Conservation (phyloP, 2,888 invertebrate species). For the Tiphia femorata region DNA sequence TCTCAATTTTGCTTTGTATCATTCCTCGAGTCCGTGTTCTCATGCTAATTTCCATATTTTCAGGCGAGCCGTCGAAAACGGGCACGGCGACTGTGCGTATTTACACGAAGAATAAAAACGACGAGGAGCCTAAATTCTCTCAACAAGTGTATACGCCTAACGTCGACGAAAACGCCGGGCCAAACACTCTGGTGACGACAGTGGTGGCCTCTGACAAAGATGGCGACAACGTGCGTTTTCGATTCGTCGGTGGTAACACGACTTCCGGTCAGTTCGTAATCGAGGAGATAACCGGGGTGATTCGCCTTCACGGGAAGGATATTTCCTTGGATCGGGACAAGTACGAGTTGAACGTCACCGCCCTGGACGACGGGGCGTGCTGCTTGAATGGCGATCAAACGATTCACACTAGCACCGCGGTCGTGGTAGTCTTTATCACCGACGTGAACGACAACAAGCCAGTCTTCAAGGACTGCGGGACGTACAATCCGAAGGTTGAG, state of each 20-base stretch:
- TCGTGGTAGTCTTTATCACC: slow-evolving; percentile 95
- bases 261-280: slow-evolving; percentile 94
- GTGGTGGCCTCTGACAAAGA: slow-evolving; percentile 98
- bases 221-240: slow-evolving; percentile 95
- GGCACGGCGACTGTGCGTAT: slow-evolving; percentile 94
- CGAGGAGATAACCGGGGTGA: slow-evolving; percentile 95
- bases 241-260: slow-evolving; percentile 90
- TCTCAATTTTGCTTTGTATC: too few relatives aligned
- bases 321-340: slow-evolving; percentile 92
- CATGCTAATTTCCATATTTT: slow-evolving; percentile 3
- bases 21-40: too few relatives aligned
- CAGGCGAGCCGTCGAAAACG: slow-evolving; percentile 88
- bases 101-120: slow-evolving; percentile 98
- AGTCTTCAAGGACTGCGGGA: slow-evolving; percentile 92
- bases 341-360: slow-evolving; percentile 96
- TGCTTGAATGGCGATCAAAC: slow-evolving; percentile 90
- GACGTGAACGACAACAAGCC: slow-evolving; percentile 98
- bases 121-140: slow-evolving; percentile 96
- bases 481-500: slow-evolving; percentile 93
- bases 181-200: slow-evolving; percentile 94
- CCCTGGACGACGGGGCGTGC: slow-evolving; percentile 97
- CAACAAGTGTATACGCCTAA: slow-evolving; percentile 97
- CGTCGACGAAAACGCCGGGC: slow-evolving; percentile 95
- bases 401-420: slow-evolving; percentile 93
- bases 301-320: slow-evolving; percentile 87